Evolutionary conservation across 1,140 invertebrate genomes (phyloP).

Genomic region (Rhopalosiphum padi): DNA sequence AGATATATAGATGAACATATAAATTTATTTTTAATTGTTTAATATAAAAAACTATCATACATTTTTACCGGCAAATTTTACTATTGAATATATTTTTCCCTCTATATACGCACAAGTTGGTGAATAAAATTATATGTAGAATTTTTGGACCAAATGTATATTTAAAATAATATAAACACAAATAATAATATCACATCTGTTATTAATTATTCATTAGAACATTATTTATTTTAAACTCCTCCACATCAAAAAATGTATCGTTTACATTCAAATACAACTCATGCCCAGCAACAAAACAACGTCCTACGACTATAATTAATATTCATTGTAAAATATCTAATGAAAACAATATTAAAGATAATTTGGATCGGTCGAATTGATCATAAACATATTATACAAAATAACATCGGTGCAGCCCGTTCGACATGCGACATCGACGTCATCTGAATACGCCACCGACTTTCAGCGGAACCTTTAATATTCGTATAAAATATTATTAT

Average conservation of each 20-base stretch:
- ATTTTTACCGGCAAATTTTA: too few relatives aligned
- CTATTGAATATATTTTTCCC: too few relatives aligned
- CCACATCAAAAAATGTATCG: neutral
- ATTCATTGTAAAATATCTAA: neutral
- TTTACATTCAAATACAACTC: neutral
- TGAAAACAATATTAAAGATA: neutral
- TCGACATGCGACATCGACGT: neutral
- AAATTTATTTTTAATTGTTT: too few relatives aligned
- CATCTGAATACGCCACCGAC: neutral
- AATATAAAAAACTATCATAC: too few relatives aligned
- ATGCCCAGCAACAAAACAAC: neutral
- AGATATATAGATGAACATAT: too few relatives aligned
- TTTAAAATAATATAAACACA: neutral
- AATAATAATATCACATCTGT: neutral
- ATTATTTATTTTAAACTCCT: neutral
- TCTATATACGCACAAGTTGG: too few relatives aligned
- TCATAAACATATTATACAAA: neutral
- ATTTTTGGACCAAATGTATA: too few relatives aligned
- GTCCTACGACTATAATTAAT: neutral
- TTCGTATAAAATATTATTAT: conserved; percentile 25
- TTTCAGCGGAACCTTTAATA: neutral
- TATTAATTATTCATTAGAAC: neutral
- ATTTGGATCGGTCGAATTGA: neutral
- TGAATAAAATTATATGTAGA: too few relatives aligned
- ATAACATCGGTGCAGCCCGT: neutral